phyloP scores from a whole-genome alignment of 2,797 vertebrate genomes.

The Heteromormyrus szaboi region DNA sequence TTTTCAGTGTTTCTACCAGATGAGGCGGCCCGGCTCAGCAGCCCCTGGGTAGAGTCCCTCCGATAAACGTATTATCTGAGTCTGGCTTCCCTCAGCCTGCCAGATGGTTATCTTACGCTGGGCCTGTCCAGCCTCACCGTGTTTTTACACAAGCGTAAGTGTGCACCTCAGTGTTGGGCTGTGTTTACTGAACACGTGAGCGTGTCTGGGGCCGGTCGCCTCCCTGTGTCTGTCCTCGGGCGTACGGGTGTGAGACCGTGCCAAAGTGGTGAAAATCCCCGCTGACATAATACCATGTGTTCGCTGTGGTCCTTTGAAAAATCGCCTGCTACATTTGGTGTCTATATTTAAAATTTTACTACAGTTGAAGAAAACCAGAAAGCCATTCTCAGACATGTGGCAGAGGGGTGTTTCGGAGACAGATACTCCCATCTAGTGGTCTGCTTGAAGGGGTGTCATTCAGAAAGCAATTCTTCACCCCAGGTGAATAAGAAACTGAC shows the following conservation, averaged over 20 bases:
- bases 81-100: slow-evolving; percentile 41
- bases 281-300: background rate
- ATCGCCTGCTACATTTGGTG: background rate
- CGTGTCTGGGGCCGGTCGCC: background rate
- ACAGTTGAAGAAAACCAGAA: background rate
- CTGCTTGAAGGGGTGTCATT: background rate
- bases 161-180: slow-evolving; percentile 15
- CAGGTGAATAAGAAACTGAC: background rate
- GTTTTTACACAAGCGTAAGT: slow-evolving; percentile 24
- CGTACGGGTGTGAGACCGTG: background rate
- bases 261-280: background rate
- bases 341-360: background rate
- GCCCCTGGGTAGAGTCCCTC: slow-evolving; percentile 14
- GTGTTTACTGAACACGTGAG: background rate
- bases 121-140: background rate
- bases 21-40: background rate
- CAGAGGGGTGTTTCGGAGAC: background rate
- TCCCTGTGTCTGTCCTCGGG: background rate
- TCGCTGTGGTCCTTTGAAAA: background rate
- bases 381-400: slow-evolving; percentile 23
- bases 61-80: slow-evolving; percentile 37
- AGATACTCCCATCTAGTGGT: slow-evolving; percentile 38
- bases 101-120: slow-evolving; percentile 28
- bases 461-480: background rate
- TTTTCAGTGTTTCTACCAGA: slow-evolving; percentile 23